Percentiles rank a stretch among this genome's conserved stretches.
Conservation (phyloP, 1,140 invertebrate genomes). For the Pogonomyrmex californicus region DNA sequence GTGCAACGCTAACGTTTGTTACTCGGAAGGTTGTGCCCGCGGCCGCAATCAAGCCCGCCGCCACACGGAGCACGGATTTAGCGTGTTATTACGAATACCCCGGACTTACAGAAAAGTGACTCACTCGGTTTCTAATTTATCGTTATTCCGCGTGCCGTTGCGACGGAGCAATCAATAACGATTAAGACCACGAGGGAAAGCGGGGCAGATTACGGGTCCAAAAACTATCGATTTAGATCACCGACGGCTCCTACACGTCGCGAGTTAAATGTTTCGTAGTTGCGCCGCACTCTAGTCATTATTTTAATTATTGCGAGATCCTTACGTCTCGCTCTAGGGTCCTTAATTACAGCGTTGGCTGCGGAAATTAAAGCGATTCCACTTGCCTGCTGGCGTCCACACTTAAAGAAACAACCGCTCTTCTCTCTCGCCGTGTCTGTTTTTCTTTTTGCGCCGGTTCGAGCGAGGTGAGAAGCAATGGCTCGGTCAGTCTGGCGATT, state of each 20-base stretch:
- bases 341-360: constrained; percentile 80
- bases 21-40: constrained; percentile 46
- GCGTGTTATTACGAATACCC: constrained; percentile 50
- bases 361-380: constrained; percentile 75
- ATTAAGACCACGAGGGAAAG: constrained; percentile 68
- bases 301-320: constrained; percentile 83
- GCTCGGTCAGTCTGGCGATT: constrained; percentile 63
- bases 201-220: constrained; percentile 47
- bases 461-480: constrained; percentile 72
- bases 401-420: constrained; percentile 67
- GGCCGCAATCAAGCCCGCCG: constrained; percentile 16
- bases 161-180: constrained; percentile 70
- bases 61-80: constrained; percentile 46
- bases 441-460: constrained; percentile 39
- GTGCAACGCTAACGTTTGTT: constrained; percentile 44
- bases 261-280: constrained; percentile 43
- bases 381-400: constrained; percentile 74
- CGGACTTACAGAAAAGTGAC: constrained; percentile 71
- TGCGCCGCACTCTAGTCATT: constrained; percentile 76
- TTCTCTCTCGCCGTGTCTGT: constrained; percentile 45
- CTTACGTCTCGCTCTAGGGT: constrained; percentile 70
- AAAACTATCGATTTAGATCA: constrained; percentile 77
- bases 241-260: constrained; percentile 49
- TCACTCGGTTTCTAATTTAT: constrained; percentile 73
- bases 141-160: constrained; percentile 62